Evolutionary conservation across 2,797 vertebrate genomes (phyloP).

Genomic region (Hephaestus fuliginosus): DNA sequence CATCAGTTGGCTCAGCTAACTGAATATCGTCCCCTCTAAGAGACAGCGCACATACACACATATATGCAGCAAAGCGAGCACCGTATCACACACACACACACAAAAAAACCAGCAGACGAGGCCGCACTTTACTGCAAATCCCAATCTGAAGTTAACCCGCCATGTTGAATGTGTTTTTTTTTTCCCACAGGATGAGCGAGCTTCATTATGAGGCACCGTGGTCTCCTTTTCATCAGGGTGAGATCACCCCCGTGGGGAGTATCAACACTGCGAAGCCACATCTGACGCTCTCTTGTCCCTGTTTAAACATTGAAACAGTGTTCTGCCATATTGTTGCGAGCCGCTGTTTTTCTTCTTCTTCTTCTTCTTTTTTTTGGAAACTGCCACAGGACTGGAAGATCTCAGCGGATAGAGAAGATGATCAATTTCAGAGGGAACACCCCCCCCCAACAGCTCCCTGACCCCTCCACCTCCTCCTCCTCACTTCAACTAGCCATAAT

Average conservation of each 20-base stretch:
- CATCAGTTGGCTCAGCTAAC: slow-evolving; percentile 75
- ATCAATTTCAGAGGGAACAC: slow-evolving; percentile 77
- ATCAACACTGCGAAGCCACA: slow-evolving; percentile 74
- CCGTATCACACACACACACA: slow-evolving; percentile 15
- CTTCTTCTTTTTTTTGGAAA: slow-evolving; percentile 58
- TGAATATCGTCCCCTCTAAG: slow-evolving; percentile 65
- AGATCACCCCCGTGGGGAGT: slow-evolving; percentile 81
- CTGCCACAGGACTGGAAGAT: slow-evolving; percentile 71
- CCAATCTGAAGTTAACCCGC: slow-evolving; percentile 73
- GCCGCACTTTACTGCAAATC: slow-evolving; percentile 57
- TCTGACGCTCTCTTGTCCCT: slow-evolving; percentile 73
- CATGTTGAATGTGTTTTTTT: slow-evolving; percentile 62
- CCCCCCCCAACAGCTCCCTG: slow-evolving; percentile 72
- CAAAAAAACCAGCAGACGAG: slow-evolving; percentile 25
- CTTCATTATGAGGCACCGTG: slow-evolving; percentile 80
- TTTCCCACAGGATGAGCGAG: slow-evolving; percentile 78
- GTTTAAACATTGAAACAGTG: slow-evolving; percentile 81
- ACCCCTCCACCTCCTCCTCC: slow-evolving; percentile 77
- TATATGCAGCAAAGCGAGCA: slow-evolving; percentile 3
- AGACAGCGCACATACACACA: slow-evolving; percentile 44
- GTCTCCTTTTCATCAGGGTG: slow-evolving; percentile 75
- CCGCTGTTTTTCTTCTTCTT: slow-evolving; percentile 12
- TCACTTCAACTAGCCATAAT: slow-evolving; percentile 89
- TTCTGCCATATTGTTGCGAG: slow-evolving; percentile 75
- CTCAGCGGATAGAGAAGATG: slow-evolving; percentile 71